Evolutionary conservation across 2,113 vertebrate species (phyloP).

Genomic region (Corvus moneduloides): DNA sequence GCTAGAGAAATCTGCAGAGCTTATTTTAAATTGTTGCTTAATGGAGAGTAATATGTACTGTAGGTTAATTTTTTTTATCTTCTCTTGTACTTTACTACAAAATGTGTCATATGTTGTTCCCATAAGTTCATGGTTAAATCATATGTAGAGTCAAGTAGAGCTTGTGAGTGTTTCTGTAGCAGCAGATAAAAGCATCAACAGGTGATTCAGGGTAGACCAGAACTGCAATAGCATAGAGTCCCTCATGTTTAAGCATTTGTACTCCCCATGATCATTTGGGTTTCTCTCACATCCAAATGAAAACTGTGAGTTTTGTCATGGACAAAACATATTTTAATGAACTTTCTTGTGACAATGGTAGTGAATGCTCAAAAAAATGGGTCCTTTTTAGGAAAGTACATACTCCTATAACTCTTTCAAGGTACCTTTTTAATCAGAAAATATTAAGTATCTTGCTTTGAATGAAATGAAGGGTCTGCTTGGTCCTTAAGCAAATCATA

Average conservation of each 20-base stretch:
- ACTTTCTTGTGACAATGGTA: background rate
- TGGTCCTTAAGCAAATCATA: background rate
- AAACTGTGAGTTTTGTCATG: background rate
- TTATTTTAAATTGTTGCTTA: background rate
- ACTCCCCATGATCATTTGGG: background rate
- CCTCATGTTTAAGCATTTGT: background rate
- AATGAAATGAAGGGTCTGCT: background rate
- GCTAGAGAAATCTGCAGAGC: background rate
- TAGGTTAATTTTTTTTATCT: background rate
- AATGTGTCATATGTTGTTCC: background rate
- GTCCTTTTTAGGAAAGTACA: background rate
- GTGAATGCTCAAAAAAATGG: background rate
- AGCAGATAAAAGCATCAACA: background rate
- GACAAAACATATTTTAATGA: background rate
- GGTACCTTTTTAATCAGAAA: background rate
- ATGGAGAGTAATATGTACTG: background rate
- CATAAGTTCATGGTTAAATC: background rate
- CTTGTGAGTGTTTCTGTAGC: background rate
- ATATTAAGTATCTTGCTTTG: background rate
- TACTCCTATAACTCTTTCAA: accelerated
- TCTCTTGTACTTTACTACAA: background rate
- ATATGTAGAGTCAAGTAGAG: background rate
- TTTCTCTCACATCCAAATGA: background rate
- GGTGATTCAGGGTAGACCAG: background rate
- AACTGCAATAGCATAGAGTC: background rate